Evolutionary conservation across 2,888 invertebrate genomes (phyloP).

Genomic region (Nasonovia ribisnigri): DNA sequence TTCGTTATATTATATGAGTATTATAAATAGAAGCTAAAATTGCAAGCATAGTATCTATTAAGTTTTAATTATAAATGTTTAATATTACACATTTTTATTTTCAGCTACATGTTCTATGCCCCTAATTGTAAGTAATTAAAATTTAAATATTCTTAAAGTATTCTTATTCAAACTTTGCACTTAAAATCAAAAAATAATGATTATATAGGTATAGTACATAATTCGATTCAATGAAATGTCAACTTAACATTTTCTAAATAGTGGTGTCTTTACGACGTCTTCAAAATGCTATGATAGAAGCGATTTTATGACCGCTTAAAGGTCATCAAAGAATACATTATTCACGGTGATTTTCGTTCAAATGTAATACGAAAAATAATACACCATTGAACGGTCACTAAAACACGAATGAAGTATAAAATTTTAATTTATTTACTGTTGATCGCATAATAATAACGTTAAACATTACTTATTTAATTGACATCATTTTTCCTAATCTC

Average conservation of each 20-base stretch:
- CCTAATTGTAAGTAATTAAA: background rate
- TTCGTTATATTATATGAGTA: background rate
- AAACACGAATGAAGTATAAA: background rate
- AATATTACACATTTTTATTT: background rate
- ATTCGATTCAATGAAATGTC: slow-evolving; percentile 28
- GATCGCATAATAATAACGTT: background rate
- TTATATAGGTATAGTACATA: background rate
- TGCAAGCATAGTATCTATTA: background rate
- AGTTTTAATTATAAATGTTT: background rate
- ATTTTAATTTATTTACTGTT: background rate
- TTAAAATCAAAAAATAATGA: background rate
- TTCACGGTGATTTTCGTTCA: background rate
- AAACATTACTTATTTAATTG: background rate
- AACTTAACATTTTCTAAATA: slow-evolving; percentile 2
- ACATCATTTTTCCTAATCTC: background rate
- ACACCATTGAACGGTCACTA: background rate
- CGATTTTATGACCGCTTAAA: slow-evolving; percentile 27
- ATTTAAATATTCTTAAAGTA: background rate
- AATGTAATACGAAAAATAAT: background rate
- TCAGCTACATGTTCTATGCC: background rate
- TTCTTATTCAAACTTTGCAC: background rate
- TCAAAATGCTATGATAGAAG: background rate
- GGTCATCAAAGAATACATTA: slow-evolving; percentile 24
- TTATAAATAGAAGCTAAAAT: background rate
- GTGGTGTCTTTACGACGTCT: background rate